Evolutionary conservation across 1,140 invertebrate genomes (phyloP), one percentile per base, ranked within the genome.

Genomic region (Drosophila repletoides): DNA sequence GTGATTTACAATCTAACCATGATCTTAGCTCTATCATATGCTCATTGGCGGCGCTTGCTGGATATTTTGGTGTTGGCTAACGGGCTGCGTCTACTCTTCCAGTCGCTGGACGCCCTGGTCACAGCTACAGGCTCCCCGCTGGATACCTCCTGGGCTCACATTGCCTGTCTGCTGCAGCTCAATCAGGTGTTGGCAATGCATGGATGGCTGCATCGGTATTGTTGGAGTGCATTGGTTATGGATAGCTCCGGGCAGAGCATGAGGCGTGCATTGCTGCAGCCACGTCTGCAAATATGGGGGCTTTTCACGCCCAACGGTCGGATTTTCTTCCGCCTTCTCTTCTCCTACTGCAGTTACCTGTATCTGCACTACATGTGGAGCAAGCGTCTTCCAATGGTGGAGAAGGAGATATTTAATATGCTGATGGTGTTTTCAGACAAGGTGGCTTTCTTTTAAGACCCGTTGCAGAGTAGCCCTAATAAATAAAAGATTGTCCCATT

Each of bases 331-430:
- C 68, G 74, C n/a, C 26, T 76, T 5, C n/a, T 26, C 1, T 68
- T 76, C 7, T 51, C 38, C 17, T 76, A 68, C 48, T 77, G 55
- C 12, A 46, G 43, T 21, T 48, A 63, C 6, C 21, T 72, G 15
- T 58, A 76, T 19, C 34, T 76, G 29, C 56, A 72, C 22, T 76
- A 52, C 9, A 72, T 68, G 63, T 67, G 63, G 61, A 72, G 12
- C 19, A 52, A 72, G 15, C 64, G 31, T 1, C 12, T 65, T 0
- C 41, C 76, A n/a, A 74, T 76, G 0, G 34, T 2, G 9, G 56
- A 48, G 15, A 22, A 33, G 24, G 69, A 76, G n/a, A 49, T 76
- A 38, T 29, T 77, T 3, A 48, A 77, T 9, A 36, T 6, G 7
- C 5, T 34, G 28, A 19, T 40, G 7, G 1, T 10, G 3, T 19